Conservation (phyloP, 2,888 invertebrate genomes). For the Chirona hameri region DNA sequence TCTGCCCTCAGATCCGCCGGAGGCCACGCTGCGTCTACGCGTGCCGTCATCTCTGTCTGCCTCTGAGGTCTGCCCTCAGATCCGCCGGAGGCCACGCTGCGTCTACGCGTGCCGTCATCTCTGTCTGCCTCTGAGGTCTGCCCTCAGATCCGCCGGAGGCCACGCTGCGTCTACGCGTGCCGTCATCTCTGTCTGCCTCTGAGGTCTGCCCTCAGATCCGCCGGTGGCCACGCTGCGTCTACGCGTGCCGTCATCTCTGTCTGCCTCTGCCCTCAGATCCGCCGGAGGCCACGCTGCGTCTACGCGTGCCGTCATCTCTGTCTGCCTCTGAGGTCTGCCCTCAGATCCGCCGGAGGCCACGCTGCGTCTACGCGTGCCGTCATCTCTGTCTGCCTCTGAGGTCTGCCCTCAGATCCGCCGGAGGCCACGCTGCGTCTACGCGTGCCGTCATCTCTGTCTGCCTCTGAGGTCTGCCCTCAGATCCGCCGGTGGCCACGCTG, state of each 20-base stretch:
- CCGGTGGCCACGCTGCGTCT: constrained; percentile 56
- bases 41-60: no score
- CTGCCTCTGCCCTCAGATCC: neutral
- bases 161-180: constrained; percentile 59
- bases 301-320: constrained; percentile 46
- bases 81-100: constrained; percentile 50
- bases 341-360: neutral
- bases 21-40: constrained; percentile 59
- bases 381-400: neutral
- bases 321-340: neutral
- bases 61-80: neutral
- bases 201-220: neutral
- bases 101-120: constrained; percentile 51
- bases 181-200: neutral
- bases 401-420: neutral
- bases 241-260: no score
- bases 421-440: constrained; percentile 58
- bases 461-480: neutral
- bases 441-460: no score
- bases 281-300: constrained; percentile 53
- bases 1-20: neutral
- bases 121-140: neutral
- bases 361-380: constrained; percentile 59
- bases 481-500: constrained; percentile 48
- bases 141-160: neutral